Evolutionary conservation across 2,797 vertebrate species (phyloP).

Genomic region (Megalops cyprinoides): DNA sequence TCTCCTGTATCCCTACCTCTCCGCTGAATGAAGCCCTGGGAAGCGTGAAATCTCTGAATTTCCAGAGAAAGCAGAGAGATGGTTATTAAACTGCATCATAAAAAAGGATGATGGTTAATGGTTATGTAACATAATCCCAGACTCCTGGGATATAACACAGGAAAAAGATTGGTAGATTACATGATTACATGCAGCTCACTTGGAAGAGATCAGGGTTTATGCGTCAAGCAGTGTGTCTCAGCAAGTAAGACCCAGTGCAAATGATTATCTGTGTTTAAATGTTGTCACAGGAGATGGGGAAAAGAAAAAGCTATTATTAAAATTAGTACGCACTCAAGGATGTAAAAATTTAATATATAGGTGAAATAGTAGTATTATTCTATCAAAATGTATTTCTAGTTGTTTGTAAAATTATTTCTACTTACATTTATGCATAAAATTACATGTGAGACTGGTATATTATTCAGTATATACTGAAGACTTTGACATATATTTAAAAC

Average conservation of each 20-base stretch:
- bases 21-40: not conserved
- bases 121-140: constrained; percentile 53
- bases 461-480: too few relatives aligned
- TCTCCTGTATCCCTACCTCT: too few relatives aligned
- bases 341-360: not conserved
- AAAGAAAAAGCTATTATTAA: not conserved
- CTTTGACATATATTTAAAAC: too few relatives aligned
- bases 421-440: too few relatives aligned
- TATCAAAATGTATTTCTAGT: not conserved
- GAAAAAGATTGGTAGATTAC: constrained; percentile 49
- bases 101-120: constrained; percentile 13
- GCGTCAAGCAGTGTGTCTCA: constrained; percentile 28
- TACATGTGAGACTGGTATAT: too few relatives aligned
- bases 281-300: too few relatives aligned
- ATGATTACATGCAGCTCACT: constrained; percentile 45
- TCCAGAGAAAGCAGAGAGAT: not conserved
- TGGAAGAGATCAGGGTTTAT: too few relatives aligned
- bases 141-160: constrained; percentile 37
- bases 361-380: not conserved
- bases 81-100: constrained; percentile 26
- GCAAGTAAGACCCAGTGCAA: constrained; percentile 20
- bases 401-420: too few relatives aligned
- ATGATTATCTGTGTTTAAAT: not conserved
- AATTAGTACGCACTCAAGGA: not conserved
- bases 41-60: not conserved